A percentile compares a stretch with the other conserved stretches of the same genome.
phyloP scores from a whole-genome alignment of 1,140 invertebrate species.

The Drosophila elegans region DNA sequence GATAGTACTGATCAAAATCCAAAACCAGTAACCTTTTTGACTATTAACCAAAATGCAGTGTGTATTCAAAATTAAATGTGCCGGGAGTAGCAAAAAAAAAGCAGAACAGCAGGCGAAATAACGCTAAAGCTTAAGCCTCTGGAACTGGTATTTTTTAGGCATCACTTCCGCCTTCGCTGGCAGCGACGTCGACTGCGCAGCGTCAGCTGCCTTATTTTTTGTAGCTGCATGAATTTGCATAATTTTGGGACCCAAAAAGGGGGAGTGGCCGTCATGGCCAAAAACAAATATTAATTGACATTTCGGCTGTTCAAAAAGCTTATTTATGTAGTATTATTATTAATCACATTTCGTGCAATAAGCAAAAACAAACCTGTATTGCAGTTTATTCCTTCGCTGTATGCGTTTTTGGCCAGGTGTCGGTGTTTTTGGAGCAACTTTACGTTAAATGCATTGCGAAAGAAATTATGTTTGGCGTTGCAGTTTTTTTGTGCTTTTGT shows the following conservation, averaged over 20 bases:
- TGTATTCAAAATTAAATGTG: slow-evolving; percentile 8
- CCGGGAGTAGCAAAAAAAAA: slow-evolving; percentile 10
- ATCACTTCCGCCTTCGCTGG: slow-evolving; percentile 62
- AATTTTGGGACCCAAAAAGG: slow-evolving; percentile 51
- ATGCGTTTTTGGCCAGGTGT: slow-evolving; percentile 43
- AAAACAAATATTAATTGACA: slow-evolving; percentile 54
- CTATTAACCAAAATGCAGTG: background rate
- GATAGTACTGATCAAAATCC: background rate
- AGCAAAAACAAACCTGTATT: slow-evolving; percentile 81
- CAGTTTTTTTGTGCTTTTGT: slow-evolving; percentile 52
- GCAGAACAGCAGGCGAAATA: slow-evolving; percentile 28
- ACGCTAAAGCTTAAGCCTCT: slow-evolving; percentile 33
- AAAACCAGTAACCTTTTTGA: background rate
- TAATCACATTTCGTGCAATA: slow-evolving; percentile 58
- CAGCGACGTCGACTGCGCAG: slow-evolving; percentile 28
- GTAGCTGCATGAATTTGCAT: slow-evolving; percentile 73
- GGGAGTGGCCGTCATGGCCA: slow-evolving; percentile 31
- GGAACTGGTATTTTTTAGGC: slow-evolving; percentile 62
- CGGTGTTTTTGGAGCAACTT: slow-evolving; percentile 53
- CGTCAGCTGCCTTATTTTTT: slow-evolving; percentile 27
- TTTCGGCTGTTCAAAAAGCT: slow-evolving; percentile 32
- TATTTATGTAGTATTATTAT: slow-evolving; percentile 34
- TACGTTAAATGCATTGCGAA: slow-evolving; percentile 72
- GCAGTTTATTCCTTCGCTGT: slow-evolving; percentile 55
- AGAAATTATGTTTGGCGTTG: slow-evolving; percentile 76